A percentile compares a stretch with the other conserved stretches of the same genome.
Conservation (phyloP, 2,113 vertebrate genomes). For the Nyctereutes procyonoides region DNA sequence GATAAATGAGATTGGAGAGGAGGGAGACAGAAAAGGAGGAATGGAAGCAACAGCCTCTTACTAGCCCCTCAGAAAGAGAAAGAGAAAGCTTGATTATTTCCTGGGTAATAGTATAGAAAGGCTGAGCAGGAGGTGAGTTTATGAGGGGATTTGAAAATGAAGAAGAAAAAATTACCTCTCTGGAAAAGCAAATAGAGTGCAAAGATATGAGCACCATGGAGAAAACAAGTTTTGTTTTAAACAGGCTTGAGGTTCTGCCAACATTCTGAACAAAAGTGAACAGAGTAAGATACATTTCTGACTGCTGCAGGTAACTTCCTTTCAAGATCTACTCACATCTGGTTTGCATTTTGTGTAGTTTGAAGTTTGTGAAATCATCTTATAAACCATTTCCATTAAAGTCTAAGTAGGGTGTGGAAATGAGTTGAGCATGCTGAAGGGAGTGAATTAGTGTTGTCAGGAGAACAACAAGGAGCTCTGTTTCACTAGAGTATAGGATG, state of each 20-base stretch:
- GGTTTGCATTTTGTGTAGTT: background rate
- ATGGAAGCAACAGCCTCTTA: background rate
- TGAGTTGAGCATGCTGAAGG: background rate
- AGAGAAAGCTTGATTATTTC: conserved; percentile 23
- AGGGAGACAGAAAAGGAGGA: background rate
- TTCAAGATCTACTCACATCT: background rate
- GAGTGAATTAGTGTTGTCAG: background rate
- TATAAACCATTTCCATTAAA: background rate
- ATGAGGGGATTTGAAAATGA: background rate
- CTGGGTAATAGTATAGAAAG: background rate
- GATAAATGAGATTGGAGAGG: background rate
- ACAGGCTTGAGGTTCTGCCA: background rate
- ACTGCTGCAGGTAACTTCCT: background rate
- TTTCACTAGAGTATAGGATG: background rate
- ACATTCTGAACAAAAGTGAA: background rate
- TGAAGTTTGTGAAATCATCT: background rate
- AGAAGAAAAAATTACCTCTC: background rate
- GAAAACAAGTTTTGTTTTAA: background rate
- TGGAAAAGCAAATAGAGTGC: background rate
- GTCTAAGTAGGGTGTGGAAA: background rate
- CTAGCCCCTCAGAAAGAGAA: background rate
- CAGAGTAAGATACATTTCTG: background rate
- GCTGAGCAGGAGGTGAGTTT: background rate
- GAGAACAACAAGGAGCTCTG: background rate
- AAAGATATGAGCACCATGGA: background rate